Evolutionary conservation across 30 jellyfish, hydroid and myxozoan genomes (phyloP), one percentile per base, ranked within the genome.

Genomic region (Clytia hemisphaerica): DNA sequence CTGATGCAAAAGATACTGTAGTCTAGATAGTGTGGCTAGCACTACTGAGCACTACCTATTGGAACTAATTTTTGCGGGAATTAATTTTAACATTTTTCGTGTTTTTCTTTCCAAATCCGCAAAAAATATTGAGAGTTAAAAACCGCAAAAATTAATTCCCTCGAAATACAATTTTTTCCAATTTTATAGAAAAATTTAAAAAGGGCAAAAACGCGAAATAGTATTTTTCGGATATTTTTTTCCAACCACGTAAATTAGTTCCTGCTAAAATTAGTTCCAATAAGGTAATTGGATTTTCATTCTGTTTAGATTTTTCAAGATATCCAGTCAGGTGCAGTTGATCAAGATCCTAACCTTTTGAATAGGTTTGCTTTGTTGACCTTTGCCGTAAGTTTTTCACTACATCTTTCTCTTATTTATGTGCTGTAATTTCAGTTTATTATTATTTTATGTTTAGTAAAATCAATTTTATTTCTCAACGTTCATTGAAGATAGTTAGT

Each of bases 341-440:
- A 70, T 4, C 30, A 54, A 24, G 46, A 87, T 14, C 94, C 97
- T 37, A 37, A 72, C 2, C 45, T 47, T 28, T 74, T 87, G 33
- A 37, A 75, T 53, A 63, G 84, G 37, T 79, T 87, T 61, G 80
- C 71, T 1, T 28, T 87, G 46, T 75, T 87, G 59, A 87, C 97
- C 45, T 87, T 79, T 87, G 97, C 97, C 3, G 97, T 87, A 73
- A 69, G 97, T 45, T 21, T 27, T 37, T 30, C 34, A 4, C 21
- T 58, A 4, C 4, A 29, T 53, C 67, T 7, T 21, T 26, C 10
- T 12, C 12, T 53, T 14, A 12, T 14, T 22, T 51, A 26, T 9
- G 57, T 0, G 72, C 7, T 24, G 9, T 15, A 5, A n/a, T 12
- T 10, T 19, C 58, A 4, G 58, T 28, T 12, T 4, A 29, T 25